Evolutionary conservation across 2,113 vertebrate genomes (phyloP), one percentile per base, ranked within the genome.

Genomic region (Cyprinodon tularosa): DNA sequence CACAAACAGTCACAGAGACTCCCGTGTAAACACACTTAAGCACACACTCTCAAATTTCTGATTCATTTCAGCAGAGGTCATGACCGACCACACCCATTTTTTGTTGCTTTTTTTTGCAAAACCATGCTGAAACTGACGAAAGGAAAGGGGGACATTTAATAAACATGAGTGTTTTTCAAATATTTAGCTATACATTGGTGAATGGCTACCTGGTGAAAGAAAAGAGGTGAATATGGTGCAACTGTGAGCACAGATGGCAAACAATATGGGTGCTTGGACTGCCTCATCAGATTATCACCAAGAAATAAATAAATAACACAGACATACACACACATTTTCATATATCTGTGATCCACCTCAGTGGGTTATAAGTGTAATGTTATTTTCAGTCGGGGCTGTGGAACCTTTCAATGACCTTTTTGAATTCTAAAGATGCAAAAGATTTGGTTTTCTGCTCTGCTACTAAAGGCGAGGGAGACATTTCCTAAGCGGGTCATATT

Each of bases 231-330:
- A 17, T 44, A 3, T 44, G 50, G 40, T 74, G 68, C 68, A 78
- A 70, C 73, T 70, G 40, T 81, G 70, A 70, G 87, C 86, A 92
- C 93, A 94, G 93, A 94, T 94, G 93, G 90, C 71, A 39, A 62
- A 85, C 92, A 92, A 90, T 86, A 83, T 89, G 88, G 72, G 84
- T 81, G 40, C 78, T 77, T 92, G 90, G 91, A 91, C 85, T 83
- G 79, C 84, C 89, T 90, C 74, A 88, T 76, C 86, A 72, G 88
- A 72, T 91, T 85, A 92, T 84, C 89, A 72, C 70, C 69, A 81
- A 85, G 82, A 85, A 66, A 77, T 78, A 74, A 29, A 29, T 29
- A 29, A 29, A 4, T 72, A 68, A 44, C 76, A 80, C 61, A 74
- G 77, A 48, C 50, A 29, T 71, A 78, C 57, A 74, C 74, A 44